These are phyloP conservation scores for Acrocephalus kingi DNA, from an alignment of 2,113 vertebrate genomes.

Conservation along the genomic window DNA sequence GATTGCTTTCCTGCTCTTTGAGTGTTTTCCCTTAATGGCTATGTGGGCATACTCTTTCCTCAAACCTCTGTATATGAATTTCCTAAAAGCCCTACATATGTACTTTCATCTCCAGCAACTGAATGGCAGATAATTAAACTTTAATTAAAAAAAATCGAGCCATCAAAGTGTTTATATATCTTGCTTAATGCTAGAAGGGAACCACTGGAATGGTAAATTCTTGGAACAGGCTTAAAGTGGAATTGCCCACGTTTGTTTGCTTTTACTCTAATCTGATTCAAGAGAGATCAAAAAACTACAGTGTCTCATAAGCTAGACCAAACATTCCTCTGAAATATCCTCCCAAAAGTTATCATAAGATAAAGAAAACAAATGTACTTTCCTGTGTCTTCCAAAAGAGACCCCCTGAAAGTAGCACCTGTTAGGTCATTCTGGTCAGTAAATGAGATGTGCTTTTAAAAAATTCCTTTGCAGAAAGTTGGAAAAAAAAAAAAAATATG, in stretches of 20 bases:
- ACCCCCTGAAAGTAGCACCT: not conserved
- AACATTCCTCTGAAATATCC: not conserved
- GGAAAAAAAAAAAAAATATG: not conserved
- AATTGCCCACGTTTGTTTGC: not conserved
- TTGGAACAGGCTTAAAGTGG: not conserved
- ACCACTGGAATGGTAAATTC: not conserved
- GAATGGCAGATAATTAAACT: not conserved
- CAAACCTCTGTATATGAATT: not conserved
- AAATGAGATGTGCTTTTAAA: not conserved
- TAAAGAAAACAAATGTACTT: constrained; percentile 14
- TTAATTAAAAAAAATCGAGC: not conserved
- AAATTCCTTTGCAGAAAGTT: not conserved
- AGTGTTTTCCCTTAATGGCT: not conserved
- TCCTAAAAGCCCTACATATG: not conserved
- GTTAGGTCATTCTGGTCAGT: not conserved
- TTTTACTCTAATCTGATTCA: constrained; percentile 17
- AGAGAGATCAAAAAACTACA: not conserved
- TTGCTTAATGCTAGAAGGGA: not conserved
- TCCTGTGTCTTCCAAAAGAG: not conserved
- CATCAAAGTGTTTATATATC: not conserved
- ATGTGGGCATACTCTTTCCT: not conserved
- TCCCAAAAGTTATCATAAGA: not conserved
- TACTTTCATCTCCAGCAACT: not conserved
- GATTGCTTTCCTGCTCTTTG: not conserved
- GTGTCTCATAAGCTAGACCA: not conserved